phyloP scores from a whole-genome alignment of 2,113 vertebrate genomes.

The Electrona antarctica region DNA sequence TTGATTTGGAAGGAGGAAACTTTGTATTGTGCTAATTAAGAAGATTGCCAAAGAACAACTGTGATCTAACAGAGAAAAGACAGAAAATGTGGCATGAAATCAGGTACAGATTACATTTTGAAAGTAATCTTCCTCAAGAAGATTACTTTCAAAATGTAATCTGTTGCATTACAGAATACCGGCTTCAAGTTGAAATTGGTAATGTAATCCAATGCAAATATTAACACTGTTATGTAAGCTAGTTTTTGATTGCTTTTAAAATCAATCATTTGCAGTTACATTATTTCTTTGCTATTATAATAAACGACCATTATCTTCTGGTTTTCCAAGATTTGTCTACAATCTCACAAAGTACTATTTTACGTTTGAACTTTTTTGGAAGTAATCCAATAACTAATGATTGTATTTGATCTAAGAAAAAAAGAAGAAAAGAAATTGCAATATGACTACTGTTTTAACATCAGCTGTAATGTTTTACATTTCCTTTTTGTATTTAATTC shows the following conservation, averaged over 20 bases:
- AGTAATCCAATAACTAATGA: not conserved
- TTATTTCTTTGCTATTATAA: not conserved
- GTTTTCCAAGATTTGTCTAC: not conserved
- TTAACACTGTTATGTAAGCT: too few relatives aligned
- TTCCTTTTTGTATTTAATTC: not conserved
- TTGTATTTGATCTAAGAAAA: constrained; percentile 4
- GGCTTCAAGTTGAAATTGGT: constrained; percentile 9
- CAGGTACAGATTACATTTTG: not conserved
- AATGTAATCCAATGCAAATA: not conserved
- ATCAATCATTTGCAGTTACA: not conserved
- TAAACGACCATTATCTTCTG: not conserved
- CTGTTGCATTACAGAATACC: not conserved
- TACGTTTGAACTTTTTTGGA: not conserved
- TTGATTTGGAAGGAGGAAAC: constrained; percentile 9
- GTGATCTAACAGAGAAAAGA: constrained; percentile 22
- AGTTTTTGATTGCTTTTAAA: too few relatives aligned
- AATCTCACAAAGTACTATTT: not conserved
- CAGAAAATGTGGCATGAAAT: constrained; percentile 11
- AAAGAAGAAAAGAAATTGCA: not conserved
- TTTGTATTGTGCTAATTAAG: constrained; percentile 37
- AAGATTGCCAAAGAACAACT: constrained; percentile 64
- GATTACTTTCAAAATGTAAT: constrained; percentile 7
- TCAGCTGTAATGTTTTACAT: not conserved
- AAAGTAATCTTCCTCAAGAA: not conserved
- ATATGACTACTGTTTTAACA: not conserved